These are phyloP conservation scores for Drosophila kohkoa DNA, from an alignment of 1,140 invertebrate species.

Conservation along the genomic window DNA sequence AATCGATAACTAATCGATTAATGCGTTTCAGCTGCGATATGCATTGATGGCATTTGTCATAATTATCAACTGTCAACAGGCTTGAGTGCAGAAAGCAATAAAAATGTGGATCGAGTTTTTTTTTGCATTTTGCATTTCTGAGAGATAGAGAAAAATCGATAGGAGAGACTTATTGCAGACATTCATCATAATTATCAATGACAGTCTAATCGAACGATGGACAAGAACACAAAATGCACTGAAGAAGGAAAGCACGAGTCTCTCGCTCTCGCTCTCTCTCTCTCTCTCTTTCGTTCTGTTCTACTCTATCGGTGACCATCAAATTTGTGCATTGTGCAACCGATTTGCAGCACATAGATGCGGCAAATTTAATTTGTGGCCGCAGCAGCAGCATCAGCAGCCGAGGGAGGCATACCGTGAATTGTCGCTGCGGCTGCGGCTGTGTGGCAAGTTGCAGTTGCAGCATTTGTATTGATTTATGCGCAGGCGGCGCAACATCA, in stretches of 20 bases:
- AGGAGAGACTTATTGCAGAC: not conserved
- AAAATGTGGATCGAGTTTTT: not conserved
- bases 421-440: constrained; percentile 16
- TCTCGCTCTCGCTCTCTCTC: not conserved
- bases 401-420: not conserved
- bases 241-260: not conserved
- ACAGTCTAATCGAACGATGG: not conserved
- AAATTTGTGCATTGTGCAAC: constrained; percentile 40
- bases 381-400: constrained; percentile 1
- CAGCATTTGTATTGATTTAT: constrained; percentile 74
- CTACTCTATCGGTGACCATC: constrained; percentile 14
- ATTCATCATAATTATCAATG: constrained; percentile 9
- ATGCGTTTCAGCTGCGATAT: not conserved
- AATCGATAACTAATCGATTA: constrained; percentile 7
- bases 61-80: not conserved
- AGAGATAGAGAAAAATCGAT: not conserved
- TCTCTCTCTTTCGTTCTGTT: not conserved
- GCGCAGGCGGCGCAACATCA: constrained; percentile 67
- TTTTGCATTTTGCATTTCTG: not conserved
- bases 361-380: constrained; percentile 51
- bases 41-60: constrained; percentile 1
- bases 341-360: constrained; percentile 35
- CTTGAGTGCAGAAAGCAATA: not conserved
- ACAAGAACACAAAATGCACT: not conserved
- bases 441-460: constrained; percentile 17